Conservation (phyloP, 1,140 invertebrate species). For the Tetragnatha versicolor region DNA sequence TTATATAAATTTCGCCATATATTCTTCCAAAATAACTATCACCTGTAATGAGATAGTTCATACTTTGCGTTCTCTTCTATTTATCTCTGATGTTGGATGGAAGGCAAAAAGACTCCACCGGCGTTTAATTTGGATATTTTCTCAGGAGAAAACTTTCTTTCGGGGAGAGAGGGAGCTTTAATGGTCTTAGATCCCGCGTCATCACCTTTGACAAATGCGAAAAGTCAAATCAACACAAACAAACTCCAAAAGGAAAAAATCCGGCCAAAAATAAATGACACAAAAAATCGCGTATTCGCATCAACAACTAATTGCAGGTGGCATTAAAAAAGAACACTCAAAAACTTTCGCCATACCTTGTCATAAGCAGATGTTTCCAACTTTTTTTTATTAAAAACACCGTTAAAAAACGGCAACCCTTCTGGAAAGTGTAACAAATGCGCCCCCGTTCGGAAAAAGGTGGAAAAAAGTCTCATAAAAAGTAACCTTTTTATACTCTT, state of each 20-base stretch:
- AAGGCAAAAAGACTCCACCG: not conserved
- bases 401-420: not conserved
- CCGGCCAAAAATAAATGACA: not conserved
- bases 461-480: slow-evolving; percentile 28
- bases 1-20: too few relatives aligned
- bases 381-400: slow-evolving; percentile 23
- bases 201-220: slow-evolving; percentile 41
- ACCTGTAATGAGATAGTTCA: too few relatives aligned
- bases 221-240: slow-evolving; percentile 34
- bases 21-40: too few relatives aligned
- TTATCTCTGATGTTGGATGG: too few relatives aligned
- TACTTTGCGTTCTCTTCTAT: too few relatives aligned
- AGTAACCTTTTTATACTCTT: slow-evolving; percentile 49
- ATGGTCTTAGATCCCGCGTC: slow-evolving; percentile 18
- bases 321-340: slow-evolving; percentile 5
- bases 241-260: slow-evolving; percentile 6
- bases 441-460: not conserved
- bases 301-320: slow-evolving; percentile 46
- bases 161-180: slow-evolving; percentile 28
- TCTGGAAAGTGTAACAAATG: not conserved
- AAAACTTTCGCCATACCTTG: slow-evolving; percentile 23
- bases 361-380: slow-evolving; percentile 29
- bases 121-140: slow-evolving; percentile 32
- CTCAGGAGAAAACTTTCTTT: slow-evolving; percentile 18
- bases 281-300: slow-evolving; percentile 18